Conservation (phyloP, 2,113 vertebrate genomes). For the Prietella phreatophila region DNA sequence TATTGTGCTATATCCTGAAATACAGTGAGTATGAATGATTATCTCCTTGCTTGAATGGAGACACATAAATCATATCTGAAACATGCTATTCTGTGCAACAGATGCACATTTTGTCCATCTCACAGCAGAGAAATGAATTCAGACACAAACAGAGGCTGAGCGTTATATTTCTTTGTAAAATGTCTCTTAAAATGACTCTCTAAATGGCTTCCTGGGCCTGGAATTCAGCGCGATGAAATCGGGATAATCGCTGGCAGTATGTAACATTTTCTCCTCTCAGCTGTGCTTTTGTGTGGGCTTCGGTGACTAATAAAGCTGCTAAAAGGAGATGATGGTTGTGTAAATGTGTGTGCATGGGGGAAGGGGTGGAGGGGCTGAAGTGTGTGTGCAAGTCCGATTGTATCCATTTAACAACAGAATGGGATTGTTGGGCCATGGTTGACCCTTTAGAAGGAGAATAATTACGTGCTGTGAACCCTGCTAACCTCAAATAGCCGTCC, state of each 20-base stretch:
- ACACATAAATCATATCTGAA: slow-evolving; percentile 19
- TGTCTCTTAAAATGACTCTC: slow-evolving; percentile 6
- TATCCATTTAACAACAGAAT: slow-evolving; percentile 84
- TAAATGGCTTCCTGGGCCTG: slow-evolving; percentile 41
- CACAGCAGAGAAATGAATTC: slow-evolving; percentile 1
- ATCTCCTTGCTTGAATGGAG: slow-evolving; percentile 8
- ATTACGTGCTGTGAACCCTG: slow-evolving; percentile 75
- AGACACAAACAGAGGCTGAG: slow-evolving; percentile 9
- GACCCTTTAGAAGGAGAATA: slow-evolving; percentile 76
- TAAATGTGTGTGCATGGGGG: slow-evolving; percentile 30
- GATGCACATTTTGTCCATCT: slow-evolving; percentile 20
- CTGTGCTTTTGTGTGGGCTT: slow-evolving; percentile 45
- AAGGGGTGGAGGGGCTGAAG: slow-evolving; percentile 20
- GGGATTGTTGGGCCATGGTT: slow-evolving; percentile 66
- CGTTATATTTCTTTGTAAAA: slow-evolving; percentile 19
- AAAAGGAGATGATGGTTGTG: slow-evolving; percentile 47
- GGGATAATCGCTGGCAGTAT: slow-evolving; percentile 57
- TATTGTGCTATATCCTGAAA: background rate
- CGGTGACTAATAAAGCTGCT: slow-evolving; percentile 51
- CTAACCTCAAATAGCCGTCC: slow-evolving; percentile 68
- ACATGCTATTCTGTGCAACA: slow-evolving; percentile 4
- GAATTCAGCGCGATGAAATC: slow-evolving; percentile 58
- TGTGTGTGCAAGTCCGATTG: slow-evolving; percentile 78
- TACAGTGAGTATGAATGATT: background rate
- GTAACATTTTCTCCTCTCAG: slow-evolving; percentile 44